Evolutionary conservation across 2,888 invertebrate genomes (phyloP).

Genomic region (Campopleginae sp.): DNA sequence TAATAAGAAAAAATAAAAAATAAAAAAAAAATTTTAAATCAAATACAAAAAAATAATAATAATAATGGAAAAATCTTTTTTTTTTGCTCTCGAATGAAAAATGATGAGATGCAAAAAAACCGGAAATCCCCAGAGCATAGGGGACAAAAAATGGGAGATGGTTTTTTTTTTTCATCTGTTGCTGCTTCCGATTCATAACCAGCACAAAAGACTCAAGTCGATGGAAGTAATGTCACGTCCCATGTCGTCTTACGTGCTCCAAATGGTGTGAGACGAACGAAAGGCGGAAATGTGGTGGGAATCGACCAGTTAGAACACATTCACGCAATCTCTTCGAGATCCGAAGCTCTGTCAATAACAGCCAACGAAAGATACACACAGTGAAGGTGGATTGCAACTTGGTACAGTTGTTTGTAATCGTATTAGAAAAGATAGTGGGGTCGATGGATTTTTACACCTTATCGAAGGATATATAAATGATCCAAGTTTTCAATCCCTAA

Average conservation of each 20-base stretch:
- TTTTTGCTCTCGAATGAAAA: too few relatives aligned
- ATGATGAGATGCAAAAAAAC: not conserved
- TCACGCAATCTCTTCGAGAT: constrained; percentile 48
- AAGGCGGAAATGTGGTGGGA: constrained; percentile 62
- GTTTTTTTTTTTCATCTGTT: not conserved
- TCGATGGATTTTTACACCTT: constrained; percentile 21
- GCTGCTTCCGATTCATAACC: not conserved
- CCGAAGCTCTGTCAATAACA: constrained; percentile 18
- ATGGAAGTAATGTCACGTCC: not conserved
- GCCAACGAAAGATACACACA: not conserved
- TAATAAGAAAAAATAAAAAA: too few relatives aligned
- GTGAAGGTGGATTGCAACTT: constrained; percentile 23
- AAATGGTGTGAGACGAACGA: constrained; percentile 38
- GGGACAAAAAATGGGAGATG: not conserved
- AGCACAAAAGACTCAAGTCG: not conserved
- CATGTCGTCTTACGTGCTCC: not conserved
- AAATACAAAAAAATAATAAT: too few relatives aligned
- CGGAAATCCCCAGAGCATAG: not conserved
- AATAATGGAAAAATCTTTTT: too few relatives aligned
- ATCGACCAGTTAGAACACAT: constrained; percentile 43
- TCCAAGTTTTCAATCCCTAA: constrained; percentile 58
- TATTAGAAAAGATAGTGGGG: constrained; percentile 49
- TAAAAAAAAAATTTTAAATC: too few relatives aligned
- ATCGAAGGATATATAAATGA: constrained; percentile 71
- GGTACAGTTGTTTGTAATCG: not conserved